These are phyloP conservation scores for Pseudonaja textilis DNA, from an alignment of 2,113 vertebrate species.

Conservation along the genomic window DNA sequence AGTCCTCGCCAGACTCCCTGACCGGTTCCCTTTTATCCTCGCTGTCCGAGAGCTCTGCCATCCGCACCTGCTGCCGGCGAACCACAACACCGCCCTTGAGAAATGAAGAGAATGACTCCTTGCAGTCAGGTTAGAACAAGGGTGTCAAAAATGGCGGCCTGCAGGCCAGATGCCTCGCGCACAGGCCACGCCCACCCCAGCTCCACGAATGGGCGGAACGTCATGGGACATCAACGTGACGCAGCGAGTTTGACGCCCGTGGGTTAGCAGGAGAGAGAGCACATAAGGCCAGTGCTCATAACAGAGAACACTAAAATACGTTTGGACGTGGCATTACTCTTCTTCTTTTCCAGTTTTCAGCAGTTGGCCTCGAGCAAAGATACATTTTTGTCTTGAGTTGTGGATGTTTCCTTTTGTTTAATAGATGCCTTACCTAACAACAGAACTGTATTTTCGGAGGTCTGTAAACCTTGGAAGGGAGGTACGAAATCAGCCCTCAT, in stretches of 20 bases:
- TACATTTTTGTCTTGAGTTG: neutral
- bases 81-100: neutral
- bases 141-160: no score
- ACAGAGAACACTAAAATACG: neutral
- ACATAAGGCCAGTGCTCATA: neutral
- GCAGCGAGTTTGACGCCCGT: no score
- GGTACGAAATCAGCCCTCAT: neutral
- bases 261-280: neutral
- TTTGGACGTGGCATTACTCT: neutral
- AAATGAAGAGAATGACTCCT: neutral
- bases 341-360: constrained; percentile 22
- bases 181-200: no score
- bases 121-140: neutral
- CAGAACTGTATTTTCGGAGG: accelerated
- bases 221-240: no score
- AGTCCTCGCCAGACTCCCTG: no score
- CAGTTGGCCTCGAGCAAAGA: constrained; percentile 18
- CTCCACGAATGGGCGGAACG: no score
- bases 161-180: accelerated
- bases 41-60: no score
- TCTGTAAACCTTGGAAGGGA: neutral
- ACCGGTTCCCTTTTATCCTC: no score
- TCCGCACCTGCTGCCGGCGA: no score
- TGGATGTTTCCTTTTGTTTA: neutral
- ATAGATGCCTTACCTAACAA: neutral